A percentile compares a stretch with the other conserved stretches of the same genome.
Evolutionary conservation across 2,797 vertebrate species (phyloP).

Genomic region (Gambusia yucatana): DNA sequence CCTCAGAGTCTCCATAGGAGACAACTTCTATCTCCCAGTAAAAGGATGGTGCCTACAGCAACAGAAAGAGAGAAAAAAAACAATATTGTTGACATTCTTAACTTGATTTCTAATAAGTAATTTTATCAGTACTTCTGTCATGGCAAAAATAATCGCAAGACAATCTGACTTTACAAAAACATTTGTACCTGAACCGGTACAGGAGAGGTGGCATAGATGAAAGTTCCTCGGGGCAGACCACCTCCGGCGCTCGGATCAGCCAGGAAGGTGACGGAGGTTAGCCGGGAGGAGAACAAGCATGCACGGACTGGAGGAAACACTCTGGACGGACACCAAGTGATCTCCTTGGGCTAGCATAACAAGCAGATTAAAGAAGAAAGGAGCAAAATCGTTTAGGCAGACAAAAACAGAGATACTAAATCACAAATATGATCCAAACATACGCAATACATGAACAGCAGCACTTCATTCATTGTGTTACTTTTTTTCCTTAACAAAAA

Average conservation of each 20-base stretch:
- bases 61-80: constrained; percentile 1
- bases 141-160: neutral
- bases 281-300: constrained; percentile 96
- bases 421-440: neutral
- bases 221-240: constrained; percentile 94
- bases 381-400: constrained; percentile 6
- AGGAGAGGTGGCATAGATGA: constrained; percentile 95
- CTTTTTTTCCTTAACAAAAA: neutral
- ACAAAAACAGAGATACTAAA: neutral
- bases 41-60: constrained; percentile 92
- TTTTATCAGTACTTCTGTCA: neutral
- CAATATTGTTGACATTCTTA: neutral
- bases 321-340: constrained; percentile 95
- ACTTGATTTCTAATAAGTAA: neutral
- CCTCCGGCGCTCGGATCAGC: constrained; percentile 97
- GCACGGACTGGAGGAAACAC: constrained; percentile 96
- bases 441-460: neutral
- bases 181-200: constrained; percentile 91
- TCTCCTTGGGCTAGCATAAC: constrained; percentile 90
- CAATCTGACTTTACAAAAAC: neutral
- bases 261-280: constrained; percentile 96
- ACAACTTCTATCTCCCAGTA: constrained; percentile 99
- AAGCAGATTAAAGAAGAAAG: constrained; percentile 15
- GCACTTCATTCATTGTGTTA: neutral
- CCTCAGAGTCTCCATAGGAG: constrained; percentile 98